These are phyloP conservation scores for Cheilosia pagana DNA, from an alignment of 2,888 invertebrate species.

Conservation along the genomic window DNA sequence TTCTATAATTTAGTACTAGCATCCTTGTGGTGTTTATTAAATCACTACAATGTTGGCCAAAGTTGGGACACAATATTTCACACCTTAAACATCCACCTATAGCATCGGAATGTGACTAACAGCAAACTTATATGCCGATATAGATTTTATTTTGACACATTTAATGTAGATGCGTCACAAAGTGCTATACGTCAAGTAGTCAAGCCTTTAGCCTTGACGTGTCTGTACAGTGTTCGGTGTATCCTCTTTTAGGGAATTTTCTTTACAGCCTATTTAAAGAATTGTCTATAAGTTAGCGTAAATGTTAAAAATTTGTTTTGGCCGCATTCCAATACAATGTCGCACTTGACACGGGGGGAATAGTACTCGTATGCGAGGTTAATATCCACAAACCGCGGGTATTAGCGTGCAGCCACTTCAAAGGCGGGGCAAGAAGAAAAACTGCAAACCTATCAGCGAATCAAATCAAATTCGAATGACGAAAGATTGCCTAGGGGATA, in stretches of 20 bases:
- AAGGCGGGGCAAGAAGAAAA: slow-evolving; percentile 8
- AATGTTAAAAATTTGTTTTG: slow-evolving; percentile 65
- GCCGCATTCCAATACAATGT: slow-evolving; percentile 69
- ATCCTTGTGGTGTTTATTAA: not conserved
- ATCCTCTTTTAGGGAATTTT: slow-evolving; percentile 46
- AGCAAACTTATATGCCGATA: not conserved
- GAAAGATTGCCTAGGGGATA: slow-evolving; percentile 42
- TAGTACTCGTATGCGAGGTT: slow-evolving; percentile 21
- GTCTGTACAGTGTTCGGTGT: slow-evolving; percentile 5
- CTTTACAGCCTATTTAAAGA: slow-evolving; percentile 50
- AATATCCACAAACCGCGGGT: slow-evolving; percentile 32
- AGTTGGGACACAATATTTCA: no score
- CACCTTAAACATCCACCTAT: not conserved
- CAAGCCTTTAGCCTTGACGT: slow-evolving; percentile 11
- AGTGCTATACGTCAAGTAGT: slow-evolving; percentile 48
- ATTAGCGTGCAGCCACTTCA: slow-evolving; percentile 54
- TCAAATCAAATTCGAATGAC: slow-evolving; percentile 57
- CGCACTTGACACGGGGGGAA: slow-evolving; percentile 53
- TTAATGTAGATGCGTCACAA: slow-evolving; percentile 48
- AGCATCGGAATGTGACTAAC: not conserved
- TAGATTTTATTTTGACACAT: slow-evolving; percentile 8
- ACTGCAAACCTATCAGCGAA: slow-evolving; percentile 41
- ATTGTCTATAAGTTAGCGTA: slow-evolving; percentile 46
- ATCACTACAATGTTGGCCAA: not conserved
- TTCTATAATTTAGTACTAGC: not conserved